Evolutionary conservation across 2,888 invertebrate species (phyloP).

Genomic region (Pollenia angustigena): DNA sequence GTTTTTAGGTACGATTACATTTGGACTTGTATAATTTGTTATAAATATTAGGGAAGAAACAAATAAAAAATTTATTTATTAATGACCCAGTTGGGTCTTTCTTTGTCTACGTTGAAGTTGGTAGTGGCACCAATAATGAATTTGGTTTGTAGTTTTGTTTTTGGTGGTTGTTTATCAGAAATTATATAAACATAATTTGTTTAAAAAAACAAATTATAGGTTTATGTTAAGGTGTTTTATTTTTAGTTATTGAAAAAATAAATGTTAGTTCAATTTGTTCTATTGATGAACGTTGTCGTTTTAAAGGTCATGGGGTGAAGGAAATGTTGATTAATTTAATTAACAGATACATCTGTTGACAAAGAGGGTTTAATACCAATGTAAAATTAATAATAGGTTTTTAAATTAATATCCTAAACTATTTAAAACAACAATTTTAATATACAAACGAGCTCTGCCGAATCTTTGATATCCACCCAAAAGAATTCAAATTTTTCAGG

Average conservation of each 20-base stretch:
- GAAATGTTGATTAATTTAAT: neutral
- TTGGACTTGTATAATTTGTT: constrained; percentile 7
- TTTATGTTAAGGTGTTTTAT: constrained; percentile 15
- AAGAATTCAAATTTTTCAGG: too few relatives aligned
- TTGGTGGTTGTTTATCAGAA: constrained; percentile 20
- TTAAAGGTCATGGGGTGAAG: neutral
- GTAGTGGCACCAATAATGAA: neutral
- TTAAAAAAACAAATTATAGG: constrained; percentile 7
- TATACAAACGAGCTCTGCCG: too few relatives aligned
- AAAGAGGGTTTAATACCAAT: too few relatives aligned
- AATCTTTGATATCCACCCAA: too few relatives aligned
- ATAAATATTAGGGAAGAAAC: constrained; percentile 5
- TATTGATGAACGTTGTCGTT: constrained; percentile 3
- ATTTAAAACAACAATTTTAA: too few relatives aligned
- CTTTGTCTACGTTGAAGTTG: neutral
- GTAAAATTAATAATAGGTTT: too few relatives aligned
- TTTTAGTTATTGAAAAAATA: constrained; percentile 16
- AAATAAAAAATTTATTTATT: constrained; percentile 22
- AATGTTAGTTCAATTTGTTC: constrained; percentile 19
- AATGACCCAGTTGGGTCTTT: constrained; percentile 14
- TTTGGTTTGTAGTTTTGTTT: neutral
- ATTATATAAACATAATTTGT: neutral
- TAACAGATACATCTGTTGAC: neutral
- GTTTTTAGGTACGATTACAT: neutral
- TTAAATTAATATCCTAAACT: too few relatives aligned